Conservation (phyloP, 2,113 vertebrate genomes). For the Lasiurus cinereus region DNA sequence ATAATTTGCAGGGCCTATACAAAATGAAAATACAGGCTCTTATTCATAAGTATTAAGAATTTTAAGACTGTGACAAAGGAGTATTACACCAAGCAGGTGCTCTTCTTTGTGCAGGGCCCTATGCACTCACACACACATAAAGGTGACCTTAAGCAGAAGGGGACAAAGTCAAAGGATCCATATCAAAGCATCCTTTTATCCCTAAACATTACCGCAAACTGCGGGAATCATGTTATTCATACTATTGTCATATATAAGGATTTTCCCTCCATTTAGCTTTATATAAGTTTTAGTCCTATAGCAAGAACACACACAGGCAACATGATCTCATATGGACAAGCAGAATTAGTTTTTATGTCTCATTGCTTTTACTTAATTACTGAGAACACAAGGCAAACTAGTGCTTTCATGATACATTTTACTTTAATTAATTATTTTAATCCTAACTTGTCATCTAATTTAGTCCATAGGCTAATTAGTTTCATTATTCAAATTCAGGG, state of each 20-base stretch:
- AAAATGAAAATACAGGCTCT: neutral
- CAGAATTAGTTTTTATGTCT: neutral
- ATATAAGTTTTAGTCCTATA: neutral
- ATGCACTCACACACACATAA: neutral
- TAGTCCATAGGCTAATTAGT: neutral
- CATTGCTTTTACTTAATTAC: neutral
- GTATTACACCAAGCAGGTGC: neutral
- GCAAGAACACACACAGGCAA: neutral
- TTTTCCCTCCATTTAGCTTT: neutral
- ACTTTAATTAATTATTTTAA: constrained; percentile 1
- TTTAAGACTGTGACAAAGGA: neutral
- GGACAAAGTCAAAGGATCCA: neutral
- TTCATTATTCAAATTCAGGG: constrained; percentile 45
- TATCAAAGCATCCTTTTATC: neutral
- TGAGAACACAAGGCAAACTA: neutral
- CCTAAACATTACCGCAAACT: neutral
- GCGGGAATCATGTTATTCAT: neutral
- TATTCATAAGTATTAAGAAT: neutral
- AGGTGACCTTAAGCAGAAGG: neutral
- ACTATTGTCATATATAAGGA: neutral
- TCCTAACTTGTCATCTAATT: neutral
- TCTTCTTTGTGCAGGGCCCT: neutral
- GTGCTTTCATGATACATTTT: neutral
- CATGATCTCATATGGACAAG: neutral
- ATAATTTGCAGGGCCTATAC: neutral